Evolutionary conservation across 1,140 invertebrate genomes (phyloP), one percentile per base, ranked within the genome.

Genomic region (Dendroctonus valens): DNA sequence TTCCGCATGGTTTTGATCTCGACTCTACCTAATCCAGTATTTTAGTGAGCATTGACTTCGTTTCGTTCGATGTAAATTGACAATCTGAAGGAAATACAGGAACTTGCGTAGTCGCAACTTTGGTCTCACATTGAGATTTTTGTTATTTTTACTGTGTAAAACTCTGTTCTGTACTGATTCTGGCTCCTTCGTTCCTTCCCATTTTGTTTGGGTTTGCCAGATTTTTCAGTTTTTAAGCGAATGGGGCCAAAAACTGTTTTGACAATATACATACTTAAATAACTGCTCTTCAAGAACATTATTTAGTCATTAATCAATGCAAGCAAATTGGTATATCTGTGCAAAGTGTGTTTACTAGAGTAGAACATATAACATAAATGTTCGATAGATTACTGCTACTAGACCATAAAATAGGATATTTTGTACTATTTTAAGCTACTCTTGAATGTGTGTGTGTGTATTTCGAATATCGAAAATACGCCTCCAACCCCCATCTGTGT

Each of bases 221-320:
- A 8, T 7, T 15, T 40, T 58, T 42, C 5, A 9, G 44, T 50
- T 50, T 54, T 54, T 12, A 44, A 26, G n/a, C 8, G 48, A 53
- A 64, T 40, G 52, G 41, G 51, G 26, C 59, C 39, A 60, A 55
- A 37, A n/a, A 55, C 46, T 58, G 50, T 58, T 52, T 65, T 49
- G 62, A 65, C 62, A 65, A 65, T 65, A 65, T 54, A 65, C 40
- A 65, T 65, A 55, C 39, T 65, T 50, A 14, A 51, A 48, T 55
- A 61, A 51, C 44, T 61, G 38, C 12, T n/a, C 49, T 39, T 6
- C 49, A 48, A 60, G 26, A 1, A 26, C 26, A 49, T 14, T 50
- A 49, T 37, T 59, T 59, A 59, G 58, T 59, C 42, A 14, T 41
- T 14, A 59, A 59, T 59, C 58, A 49, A 59, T 59, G 58, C 58